These are phyloP conservation scores for Gambusia holbrooki DNA, from an alignment of 2,113 vertebrate species.

Conservation along the genomic window DNA sequence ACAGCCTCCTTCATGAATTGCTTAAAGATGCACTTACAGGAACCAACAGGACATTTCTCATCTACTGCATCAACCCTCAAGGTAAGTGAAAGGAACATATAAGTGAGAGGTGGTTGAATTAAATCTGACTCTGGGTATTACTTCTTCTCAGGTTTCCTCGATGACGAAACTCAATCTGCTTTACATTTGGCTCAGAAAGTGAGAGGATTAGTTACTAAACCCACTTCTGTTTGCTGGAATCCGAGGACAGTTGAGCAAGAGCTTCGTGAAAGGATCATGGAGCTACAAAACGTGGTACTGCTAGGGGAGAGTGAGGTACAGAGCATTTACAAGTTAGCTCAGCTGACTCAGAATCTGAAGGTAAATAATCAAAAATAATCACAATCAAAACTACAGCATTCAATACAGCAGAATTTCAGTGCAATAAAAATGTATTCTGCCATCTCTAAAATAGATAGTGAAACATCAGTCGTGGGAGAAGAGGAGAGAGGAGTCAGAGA, in stretches of 20 bases:
- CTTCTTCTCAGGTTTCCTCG: constrained; percentile 37
- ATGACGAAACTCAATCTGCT: constrained; percentile 59
- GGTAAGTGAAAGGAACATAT: constrained; percentile 27
- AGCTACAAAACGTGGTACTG: constrained; percentile 72
- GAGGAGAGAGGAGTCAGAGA: constrained; percentile 58
- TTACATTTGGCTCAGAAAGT: constrained; percentile 67
- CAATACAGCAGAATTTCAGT: not conserved
- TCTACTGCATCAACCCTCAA: constrained; percentile 66
- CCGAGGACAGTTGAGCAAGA: constrained; percentile 50
- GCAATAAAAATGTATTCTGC: not conserved
- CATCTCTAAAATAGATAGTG: constrained; percentile 68
- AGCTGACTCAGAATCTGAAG: constrained; percentile 80
- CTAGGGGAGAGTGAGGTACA: constrained; percentile 35
- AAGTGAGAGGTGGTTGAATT: not conserved
- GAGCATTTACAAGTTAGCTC: constrained; percentile 65
- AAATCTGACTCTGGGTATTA: not conserved
- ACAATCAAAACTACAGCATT: not conserved
- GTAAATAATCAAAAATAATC: constrained; percentile 69
- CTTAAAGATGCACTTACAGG: constrained; percentile 60
- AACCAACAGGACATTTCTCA: constrained; percentile 55
- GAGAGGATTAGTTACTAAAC: constrained; percentile 60
- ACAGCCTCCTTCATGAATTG: constrained; percentile 52
- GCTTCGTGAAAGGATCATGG: constrained; percentile 61
- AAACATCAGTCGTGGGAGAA: constrained; percentile 75
- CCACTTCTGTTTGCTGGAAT: constrained; percentile 75